Percentiles rank a stretch among this genome's conserved stretches.
phyloP scores from a whole-genome alignment of 2,797 vertebrate species.

The Poeciliopsis turneri region DNA sequence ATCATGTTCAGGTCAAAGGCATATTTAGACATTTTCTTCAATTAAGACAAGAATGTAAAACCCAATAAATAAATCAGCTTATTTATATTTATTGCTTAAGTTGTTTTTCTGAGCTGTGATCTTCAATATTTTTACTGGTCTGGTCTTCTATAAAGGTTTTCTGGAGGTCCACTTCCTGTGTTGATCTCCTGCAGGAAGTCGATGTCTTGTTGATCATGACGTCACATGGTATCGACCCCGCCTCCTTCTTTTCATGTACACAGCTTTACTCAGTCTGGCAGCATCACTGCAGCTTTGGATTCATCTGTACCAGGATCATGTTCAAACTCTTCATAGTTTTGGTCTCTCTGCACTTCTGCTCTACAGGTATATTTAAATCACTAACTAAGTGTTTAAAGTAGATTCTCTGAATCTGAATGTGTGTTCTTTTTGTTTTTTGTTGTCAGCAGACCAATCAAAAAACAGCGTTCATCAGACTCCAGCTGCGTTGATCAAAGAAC shows the following conservation, averaged over 20 bases:
- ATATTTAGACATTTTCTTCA: no score
- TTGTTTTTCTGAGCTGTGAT: no score
- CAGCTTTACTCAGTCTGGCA: not conserved
- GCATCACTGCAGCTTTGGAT: not conserved
- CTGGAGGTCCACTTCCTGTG: conserved; percentile 2
- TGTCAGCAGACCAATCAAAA: conserved; percentile 31
- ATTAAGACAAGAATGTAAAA: no score
- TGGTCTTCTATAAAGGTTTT: no score
- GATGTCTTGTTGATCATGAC: not conserved
- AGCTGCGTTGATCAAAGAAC: conserved; percentile 7
- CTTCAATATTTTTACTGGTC: no score
- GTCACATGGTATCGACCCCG: not conserved
- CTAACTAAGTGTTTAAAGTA: not conserved
- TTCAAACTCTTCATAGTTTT: not conserved
- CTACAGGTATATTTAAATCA: not conserved
- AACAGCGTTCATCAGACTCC: conserved; percentile 47
- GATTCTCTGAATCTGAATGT: not conserved
- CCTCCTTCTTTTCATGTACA: not conserved
- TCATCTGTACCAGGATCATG: not conserved
- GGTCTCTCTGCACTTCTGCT: not conserved
- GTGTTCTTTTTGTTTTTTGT: not conserved
- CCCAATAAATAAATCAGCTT: no score
- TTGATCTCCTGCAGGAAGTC: not conserved
- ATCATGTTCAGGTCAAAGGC: no score
- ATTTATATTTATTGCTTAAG: no score